Evolutionary conservation across 2,888 invertebrate species (phyloP).

Genomic region (Ceramica pisi): DNA sequence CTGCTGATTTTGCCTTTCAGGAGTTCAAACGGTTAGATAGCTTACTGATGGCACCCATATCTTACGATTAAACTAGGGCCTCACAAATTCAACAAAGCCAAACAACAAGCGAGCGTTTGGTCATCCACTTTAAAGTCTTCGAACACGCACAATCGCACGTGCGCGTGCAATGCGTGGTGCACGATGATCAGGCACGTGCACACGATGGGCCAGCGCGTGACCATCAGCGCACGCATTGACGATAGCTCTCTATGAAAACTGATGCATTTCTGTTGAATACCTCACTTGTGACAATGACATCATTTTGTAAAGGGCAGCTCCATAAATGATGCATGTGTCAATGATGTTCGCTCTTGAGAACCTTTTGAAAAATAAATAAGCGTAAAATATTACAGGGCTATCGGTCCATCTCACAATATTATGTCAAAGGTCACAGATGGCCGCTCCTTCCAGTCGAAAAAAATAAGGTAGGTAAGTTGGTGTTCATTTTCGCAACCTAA

Average conservation of each 20-base stretch:
- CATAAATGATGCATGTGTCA: conserved; percentile 8
- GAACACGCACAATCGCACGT: conserved; percentile 2
- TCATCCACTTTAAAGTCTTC: neutral
- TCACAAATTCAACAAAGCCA: too few species aligned
- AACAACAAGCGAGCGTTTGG: neutral
- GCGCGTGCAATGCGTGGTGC: conserved; percentile 23
- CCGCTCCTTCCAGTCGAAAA: neutral
- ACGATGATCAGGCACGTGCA: conserved; percentile 31
- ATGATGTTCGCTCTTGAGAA: neutral
- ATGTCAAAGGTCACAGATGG: conserved; percentile 22
- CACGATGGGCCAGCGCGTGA: conserved; percentile 14
- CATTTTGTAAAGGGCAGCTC: conserved; percentile 43
- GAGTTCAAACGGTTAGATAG: too few species aligned
- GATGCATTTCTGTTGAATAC: conserved; percentile 30
- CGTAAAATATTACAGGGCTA: conserved; percentile 11
- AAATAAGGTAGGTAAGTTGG: neutral
- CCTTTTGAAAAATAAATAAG: conserved; percentile 16
- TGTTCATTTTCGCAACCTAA: neutral
- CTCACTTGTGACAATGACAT: conserved; percentile 51
- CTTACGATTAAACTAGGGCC: too few species aligned
- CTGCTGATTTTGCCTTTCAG: too few species aligned
- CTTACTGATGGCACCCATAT: too few species aligned
- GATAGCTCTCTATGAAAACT: conserved; percentile 49
- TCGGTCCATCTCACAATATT: conserved; percentile 1
- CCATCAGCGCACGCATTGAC: conserved; percentile 36